Base-by-base conservation (phyloP, 2,888 invertebrate genomes). In the Xylocampa areola region DNA sequence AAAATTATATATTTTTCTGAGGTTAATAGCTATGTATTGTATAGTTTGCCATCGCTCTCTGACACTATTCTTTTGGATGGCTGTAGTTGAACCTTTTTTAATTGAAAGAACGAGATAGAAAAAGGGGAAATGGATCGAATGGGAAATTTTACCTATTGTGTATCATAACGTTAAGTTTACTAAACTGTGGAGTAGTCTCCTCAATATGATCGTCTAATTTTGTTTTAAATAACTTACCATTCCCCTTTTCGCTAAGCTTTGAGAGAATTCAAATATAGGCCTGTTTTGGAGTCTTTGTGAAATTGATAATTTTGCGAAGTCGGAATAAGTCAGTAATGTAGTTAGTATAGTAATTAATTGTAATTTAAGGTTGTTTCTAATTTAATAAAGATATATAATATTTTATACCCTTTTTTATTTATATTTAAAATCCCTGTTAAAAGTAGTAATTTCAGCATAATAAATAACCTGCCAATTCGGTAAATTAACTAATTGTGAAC, bases 331-430 rank as follows among this genome's bases (percentile, higher is more conserved):
- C 65, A 58, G 51, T 65, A 62, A 68, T 53, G 33, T 70, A 48
- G 52, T 43, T 73, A 65, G 54, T 41, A 51, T 68, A 73, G 59
- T 50, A 69, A 71, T 54, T 71, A 71, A 64, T 73, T 73, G 60
- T 79, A 75, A 72, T 57, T 23, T 86, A 81, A 85, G 83, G 79
- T 82, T 87, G 87, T 90, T 89, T 88, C 73, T 84, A 81, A 84
- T 84, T 81, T 76, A 90, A 88, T 89, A 89, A 90, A 91, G 60
- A 84, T 82, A 78, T 80, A 80, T 76, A 47, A 75, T 80, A 82
- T 84, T 80, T 79, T 76, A 72, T 41, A 29, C n/a, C n/a, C n/a
- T n/a, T 41, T 6, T 13, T 11, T 4, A 30, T 59, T 52, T 76
- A 79, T 74, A 67, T 48, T n/a, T 45, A 17, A 14, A 45, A 11